phyloP scores from a whole-genome alignment of 2,113 vertebrate species.

The Dromiciops gliroides region DNA sequence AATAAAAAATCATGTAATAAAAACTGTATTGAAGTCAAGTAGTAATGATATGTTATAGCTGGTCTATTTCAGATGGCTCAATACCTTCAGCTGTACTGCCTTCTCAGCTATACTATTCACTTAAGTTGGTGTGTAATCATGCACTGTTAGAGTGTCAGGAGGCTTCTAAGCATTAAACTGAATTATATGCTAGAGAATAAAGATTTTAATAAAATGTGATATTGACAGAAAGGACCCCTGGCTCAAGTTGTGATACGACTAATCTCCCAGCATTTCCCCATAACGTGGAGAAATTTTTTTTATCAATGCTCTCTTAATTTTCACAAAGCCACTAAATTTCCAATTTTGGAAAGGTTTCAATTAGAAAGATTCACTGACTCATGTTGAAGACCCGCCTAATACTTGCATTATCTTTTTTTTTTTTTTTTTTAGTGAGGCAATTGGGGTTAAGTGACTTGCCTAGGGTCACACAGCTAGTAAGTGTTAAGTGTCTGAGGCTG shows the following conservation, averaged over 20 bases:
- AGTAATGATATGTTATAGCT: conserved; percentile 51
- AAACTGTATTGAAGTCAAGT: conserved; percentile 56
- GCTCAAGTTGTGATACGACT: not conserved
- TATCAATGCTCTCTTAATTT: conserved; percentile 17
- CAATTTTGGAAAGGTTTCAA: not conserved
- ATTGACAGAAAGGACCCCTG: not conserved
- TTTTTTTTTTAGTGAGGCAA: too few species aligned
- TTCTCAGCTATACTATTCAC: conserved; percentile 37
- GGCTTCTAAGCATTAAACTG: conserved; percentile 22
- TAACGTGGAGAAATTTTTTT: conserved; percentile 23
- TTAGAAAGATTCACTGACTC: not conserved
- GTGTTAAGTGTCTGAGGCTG: too few species aligned
- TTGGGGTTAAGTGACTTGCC: too few species aligned
- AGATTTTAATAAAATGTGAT: conserved; percentile 36
- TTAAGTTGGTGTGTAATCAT: conserved; percentile 61
- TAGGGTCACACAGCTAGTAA: too few species aligned
- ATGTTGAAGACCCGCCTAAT: not conserved
- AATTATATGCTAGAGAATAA: conserved; percentile 23
- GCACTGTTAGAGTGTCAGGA: conserved; percentile 30
- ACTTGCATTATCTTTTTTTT: not conserved
- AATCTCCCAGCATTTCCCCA: not conserved
- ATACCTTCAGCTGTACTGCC: conserved; percentile 34
- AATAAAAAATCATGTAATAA: conserved; percentile 65
- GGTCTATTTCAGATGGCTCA: conserved; percentile 50
- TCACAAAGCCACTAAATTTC: not conserved